phyloP scores from a whole-genome alignment of 2,113 vertebrate species.

The Tiliqua scincoides region DNA sequence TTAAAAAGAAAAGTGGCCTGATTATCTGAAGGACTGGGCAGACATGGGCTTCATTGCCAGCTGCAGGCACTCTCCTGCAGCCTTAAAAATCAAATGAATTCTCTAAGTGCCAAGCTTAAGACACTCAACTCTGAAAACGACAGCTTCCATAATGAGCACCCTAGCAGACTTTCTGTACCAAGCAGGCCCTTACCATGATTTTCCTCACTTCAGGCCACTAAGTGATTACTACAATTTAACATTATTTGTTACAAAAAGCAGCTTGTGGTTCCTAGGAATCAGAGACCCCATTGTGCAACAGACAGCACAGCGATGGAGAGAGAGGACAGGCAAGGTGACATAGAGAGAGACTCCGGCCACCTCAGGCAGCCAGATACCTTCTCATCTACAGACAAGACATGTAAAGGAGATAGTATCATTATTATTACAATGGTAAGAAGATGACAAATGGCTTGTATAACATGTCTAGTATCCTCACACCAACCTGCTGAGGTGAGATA shows the following conservation, averaged over 20 bases:
- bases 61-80: not conserved
- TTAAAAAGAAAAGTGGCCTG: constrained; percentile 17
- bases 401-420: not conserved
- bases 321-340: not conserved
- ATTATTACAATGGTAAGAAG: not conserved
- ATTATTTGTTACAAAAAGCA: constrained; percentile 17
- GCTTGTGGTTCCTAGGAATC: not conserved
- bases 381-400: not conserved
- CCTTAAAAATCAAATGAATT: constrained; percentile 29
- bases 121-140: not conserved
- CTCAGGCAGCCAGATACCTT: not conserved
- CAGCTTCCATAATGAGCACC: not conserved
- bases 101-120: constrained; percentile 18
- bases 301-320: not conserved
- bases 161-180: constrained; percentile 18
- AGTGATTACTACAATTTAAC: constrained; percentile 22
- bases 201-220: constrained; percentile 17
- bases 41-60: constrained; percentile 13
- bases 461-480: not conserved
- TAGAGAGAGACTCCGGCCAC: not conserved
- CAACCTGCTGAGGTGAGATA: not conserved
- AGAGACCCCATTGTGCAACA: not conserved
- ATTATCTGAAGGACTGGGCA: constrained; percentile 30
- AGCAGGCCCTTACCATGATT: not conserved
- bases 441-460: not conserved